Base-by-base conservation (phyloP, 2,888 invertebrate species). In the Myopa testacea region DNA sequence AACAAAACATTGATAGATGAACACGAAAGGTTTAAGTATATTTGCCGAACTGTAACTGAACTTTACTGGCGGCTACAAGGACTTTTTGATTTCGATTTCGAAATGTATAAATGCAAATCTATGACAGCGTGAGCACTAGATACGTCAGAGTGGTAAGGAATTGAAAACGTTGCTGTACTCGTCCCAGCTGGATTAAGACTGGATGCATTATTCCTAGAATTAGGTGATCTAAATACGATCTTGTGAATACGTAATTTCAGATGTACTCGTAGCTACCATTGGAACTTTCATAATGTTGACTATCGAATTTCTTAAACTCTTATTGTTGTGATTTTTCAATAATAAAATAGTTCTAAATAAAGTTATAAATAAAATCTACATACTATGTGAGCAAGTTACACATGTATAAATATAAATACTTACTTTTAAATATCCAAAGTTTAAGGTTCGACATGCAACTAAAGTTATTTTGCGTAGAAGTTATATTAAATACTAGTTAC, bases 261-360 rank as follows among this genome's bases (percentile, higher is more conserved):
- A 45, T 45, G 45, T 45, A 26, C 26, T 26, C 26, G 26, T 26
- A 45, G 45, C 10, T 45, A 45, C 45, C 10, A 10, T 45, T 45
- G 10, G 45, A 10, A 45, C 4, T 34, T 65, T 12, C 72, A 75
- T 37, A 74, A 4, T 65, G 4, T 37, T 37, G 37, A 38, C 65
- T 65, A 65, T 65, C 65, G 65, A 80, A 80, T 81, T 81, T 82
- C 82, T 82, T 83, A 78, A 16, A 88, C 87, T 88, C 87, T 87
- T 84, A 86, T 87, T 87, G 87, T 87, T 87, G 87, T 87, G 87
- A 87, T 88, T 87, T 87, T 87, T 82, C 82, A 81, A 77, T 73
- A 62, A 69, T 50, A 50, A 8, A n/a, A 60, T 52, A 75, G 65
- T 74, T 55, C 55, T 78, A 80, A 72, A 75, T 78, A 75, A 71